phyloP scores from a whole-genome alignment of 2,113 vertebrate species.

The Ptychochromis oligacanthus region DNA sequence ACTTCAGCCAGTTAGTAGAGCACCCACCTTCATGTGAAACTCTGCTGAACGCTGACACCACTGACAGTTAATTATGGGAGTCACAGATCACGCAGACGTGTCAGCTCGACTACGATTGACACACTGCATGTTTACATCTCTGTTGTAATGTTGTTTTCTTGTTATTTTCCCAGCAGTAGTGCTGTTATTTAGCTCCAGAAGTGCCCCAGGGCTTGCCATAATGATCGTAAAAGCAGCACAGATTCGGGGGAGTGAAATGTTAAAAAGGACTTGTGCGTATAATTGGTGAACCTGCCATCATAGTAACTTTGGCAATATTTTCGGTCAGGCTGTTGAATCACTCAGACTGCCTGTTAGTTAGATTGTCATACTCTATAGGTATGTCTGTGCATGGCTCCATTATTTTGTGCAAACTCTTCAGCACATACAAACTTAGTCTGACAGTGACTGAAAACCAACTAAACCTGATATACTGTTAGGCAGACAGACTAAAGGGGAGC shows the following conservation, averaged over 20 bases:
- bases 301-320: conserved; percentile 58
- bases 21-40: conserved; percentile 70
- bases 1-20: conserved; percentile 75
- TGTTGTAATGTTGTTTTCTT: conserved; percentile 74
- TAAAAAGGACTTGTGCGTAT: conserved; percentile 66
- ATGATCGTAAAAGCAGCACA: conserved; percentile 78
- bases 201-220: conserved; percentile 76
- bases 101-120: conserved; percentile 71
- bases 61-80: conserved; percentile 82
- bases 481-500: conserved; percentile 31
- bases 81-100: conserved; percentile 76
- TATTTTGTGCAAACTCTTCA: conserved; percentile 49
- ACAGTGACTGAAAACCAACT: conserved; percentile 58
- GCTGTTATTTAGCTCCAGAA: conserved; percentile 69
- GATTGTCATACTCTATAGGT: conserved; percentile 52
- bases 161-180: conserved; percentile 62
- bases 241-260: conserved; percentile 67
- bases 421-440: conserved; percentile 53
- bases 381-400: conserved; percentile 41
- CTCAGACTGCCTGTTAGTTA: conserved; percentile 46
- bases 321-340: conserved; percentile 59
- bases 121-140: conserved; percentile 71
- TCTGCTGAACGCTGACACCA: conserved; percentile 66
- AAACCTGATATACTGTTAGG: conserved; percentile 41
- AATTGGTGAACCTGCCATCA: conserved; percentile 76